These are phyloP conservation scores for pig (Sus scrofa) DNA, from an alignment of 2,113 vertebrate species.

Conservation along the genomic window DNA sequence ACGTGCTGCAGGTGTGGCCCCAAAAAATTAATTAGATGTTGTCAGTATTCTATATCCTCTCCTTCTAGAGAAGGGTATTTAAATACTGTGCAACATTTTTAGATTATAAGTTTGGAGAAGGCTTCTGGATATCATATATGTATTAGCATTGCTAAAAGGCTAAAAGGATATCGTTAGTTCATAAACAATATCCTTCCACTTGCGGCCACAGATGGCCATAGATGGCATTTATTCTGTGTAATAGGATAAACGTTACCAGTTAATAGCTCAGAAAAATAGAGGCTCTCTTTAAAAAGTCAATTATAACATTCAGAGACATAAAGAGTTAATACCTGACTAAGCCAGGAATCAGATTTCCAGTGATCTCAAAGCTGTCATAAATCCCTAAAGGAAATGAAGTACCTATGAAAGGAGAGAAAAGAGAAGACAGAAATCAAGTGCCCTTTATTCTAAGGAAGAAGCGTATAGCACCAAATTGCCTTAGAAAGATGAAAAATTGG, in stretches of 20 bases:
- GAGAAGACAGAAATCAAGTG: slow-evolving; percentile 13
- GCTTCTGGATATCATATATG: not conserved
- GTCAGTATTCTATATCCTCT: not conserved
- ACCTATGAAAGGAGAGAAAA: not conserved
- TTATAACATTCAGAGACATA: slow-evolving; percentile 48
- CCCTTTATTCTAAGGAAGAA: not conserved
- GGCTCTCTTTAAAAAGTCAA: slow-evolving; percentile 30
- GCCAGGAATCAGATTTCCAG: slow-evolving; percentile 50
- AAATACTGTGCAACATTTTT: slow-evolving; percentile 13
- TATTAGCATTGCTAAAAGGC: not conserved
- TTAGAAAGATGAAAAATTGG: not conserved
- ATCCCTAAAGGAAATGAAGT: slow-evolving; percentile 61
- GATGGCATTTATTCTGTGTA: slow-evolving; percentile 22
- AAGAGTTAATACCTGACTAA: slow-evolving; percentile 62
- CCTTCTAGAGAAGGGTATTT: not conserved
- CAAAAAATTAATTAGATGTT: not conserved
- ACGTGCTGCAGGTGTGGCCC: too few relatives aligned
- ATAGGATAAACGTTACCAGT: slow-evolving; percentile 55
- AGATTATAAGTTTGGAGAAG: slow-evolving; percentile 19
- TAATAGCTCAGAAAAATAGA: slow-evolving; percentile 18
- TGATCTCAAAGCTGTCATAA: slow-evolving; percentile 50
- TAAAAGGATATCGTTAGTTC: slow-evolving; percentile 6
- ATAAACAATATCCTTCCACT: slow-evolving; percentile 22
- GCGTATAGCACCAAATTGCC: not conserved
- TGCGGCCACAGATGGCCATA: not conserved